phyloP scores from a whole-genome alignment of 2,888 invertebrate genomes.

The Papilio demoleus region DNA sequence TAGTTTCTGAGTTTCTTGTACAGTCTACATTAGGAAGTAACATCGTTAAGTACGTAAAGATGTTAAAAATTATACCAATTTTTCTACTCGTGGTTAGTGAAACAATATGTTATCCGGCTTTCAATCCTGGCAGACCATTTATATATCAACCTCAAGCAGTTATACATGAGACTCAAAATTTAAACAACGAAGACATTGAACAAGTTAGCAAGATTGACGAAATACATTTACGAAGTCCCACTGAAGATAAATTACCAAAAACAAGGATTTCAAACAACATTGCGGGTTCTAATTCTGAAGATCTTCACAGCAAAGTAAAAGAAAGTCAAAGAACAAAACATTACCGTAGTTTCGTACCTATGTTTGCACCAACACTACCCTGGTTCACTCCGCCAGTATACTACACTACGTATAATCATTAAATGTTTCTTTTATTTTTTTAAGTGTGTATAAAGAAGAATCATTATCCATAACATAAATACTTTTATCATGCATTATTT shows the following conservation, averaged over 20 bases:
- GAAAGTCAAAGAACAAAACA: not conserved
- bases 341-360: not conserved
- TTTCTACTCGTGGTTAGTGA: not conserved
- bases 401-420: not conserved
- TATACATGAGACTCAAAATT: not conserved
- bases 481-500: not conserved
- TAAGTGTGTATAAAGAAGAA: not conserved
- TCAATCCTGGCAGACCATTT: not conserved
- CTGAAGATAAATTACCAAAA: not conserved
- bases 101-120: not conserved
- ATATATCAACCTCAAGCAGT: not conserved
- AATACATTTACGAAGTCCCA: not conserved
- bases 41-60: not conserved
- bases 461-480: not conserved
- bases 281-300: not conserved
- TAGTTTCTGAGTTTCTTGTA: not conserved
- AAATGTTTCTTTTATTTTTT: not conserved
- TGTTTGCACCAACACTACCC: slow-evolving; percentile 7
- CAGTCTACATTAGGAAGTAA: slow-evolving; percentile 11
- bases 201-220: not conserved
- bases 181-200: not conserved
- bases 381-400: slow-evolving; percentile 3
- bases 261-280: not conserved
- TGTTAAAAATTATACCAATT: not conserved
- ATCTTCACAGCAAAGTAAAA: no score